Base-by-base conservation (phyloP, 2,888 invertebrate genomes). In the Pemphredon lugubris region DNA sequence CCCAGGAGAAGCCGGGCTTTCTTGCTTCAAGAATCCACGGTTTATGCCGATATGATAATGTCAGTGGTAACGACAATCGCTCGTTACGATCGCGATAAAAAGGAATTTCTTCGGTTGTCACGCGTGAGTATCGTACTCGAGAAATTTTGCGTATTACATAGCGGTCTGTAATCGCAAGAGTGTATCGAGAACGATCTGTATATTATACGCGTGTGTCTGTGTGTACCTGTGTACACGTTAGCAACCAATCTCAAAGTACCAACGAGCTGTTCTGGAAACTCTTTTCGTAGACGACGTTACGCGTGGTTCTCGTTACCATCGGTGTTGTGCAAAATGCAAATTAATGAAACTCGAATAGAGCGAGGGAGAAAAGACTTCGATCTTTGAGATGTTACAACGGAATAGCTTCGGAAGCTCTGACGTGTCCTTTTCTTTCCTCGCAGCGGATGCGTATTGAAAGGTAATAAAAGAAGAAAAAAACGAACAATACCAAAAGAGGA, bases 111-210 rank as follows among this genome's bases (percentile, higher is more conserved):
- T n/a, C n/a, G n/a, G n/a, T n/a, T n/a, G n/a, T n/a, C n/a, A n/a
- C n/a, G n/a, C n/a, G n/a, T n/a, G n/a, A n/a, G n/a, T n/a, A n/a
- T n/a, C 47, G 39, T 60, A 39, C 54, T 57, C 65, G 84, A 73
- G 82, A 87, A 87, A 87, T 87, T 81, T 85, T 84, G 75, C 68
- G 77, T 75, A 71, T 88, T 87, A 88, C 84, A 77, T 80, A 82
- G 87, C 88, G 87, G 87, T 88, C 85, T 58, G 86, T 88, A 87
- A 85, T 81, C 76, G 71, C 71, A 84, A 86, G 81, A 87, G 80
- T 83, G 81, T 85, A 84, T 73, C 82, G 71, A 60, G 61, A 50
- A 23, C 18, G 40, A 59, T 34, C 16, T 44, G 11, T n/a, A 18
- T 30, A 16, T 16, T 13, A 5, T 21, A 13, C 5, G n/a, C n/a